Evolutionary conservation across 2,888 invertebrate genomes (phyloP).

Genomic region (Ophion obscuratus): DNA sequence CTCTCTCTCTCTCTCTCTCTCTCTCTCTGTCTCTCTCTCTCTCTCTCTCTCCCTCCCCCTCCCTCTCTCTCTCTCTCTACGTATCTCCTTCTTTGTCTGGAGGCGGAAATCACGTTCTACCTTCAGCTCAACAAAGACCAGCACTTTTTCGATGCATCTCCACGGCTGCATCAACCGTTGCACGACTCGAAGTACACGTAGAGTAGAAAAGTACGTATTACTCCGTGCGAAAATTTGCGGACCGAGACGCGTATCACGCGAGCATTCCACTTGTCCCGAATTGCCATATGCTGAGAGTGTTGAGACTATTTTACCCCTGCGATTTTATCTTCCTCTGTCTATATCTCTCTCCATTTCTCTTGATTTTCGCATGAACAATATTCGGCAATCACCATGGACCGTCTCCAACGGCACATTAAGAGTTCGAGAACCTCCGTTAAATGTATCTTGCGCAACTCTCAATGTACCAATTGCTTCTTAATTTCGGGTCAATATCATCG

Average conservation of each 20-base stretch:
- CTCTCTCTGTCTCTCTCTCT: slow-evolving; percentile 25
- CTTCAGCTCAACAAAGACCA: slow-evolving; percentile 27
- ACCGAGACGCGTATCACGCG: slow-evolving; percentile 43
- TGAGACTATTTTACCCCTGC: slow-evolving; percentile 3
- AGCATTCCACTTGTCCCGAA: slow-evolving; percentile 52
- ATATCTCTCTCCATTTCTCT: not conserved
- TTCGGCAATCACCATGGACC: slow-evolving; percentile 24
- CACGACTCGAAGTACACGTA: not conserved
- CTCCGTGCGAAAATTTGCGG: slow-evolving; percentile 19
- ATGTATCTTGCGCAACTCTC: no score
- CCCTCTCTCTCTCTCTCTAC: not conserved
- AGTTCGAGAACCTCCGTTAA: not conserved
- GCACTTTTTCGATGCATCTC: slow-evolving; percentile 47
- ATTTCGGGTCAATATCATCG: no score
- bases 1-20: slow-evolving; percentile 3
- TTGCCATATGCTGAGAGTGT: slow-evolving; percentile 25
- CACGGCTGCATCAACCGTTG: slow-evolving; percentile 1
- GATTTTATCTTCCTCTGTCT: not conserved
- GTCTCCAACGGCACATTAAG: not conserved
- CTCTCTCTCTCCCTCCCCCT: not conserved
- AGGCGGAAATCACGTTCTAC: slow-evolving; percentile 36
- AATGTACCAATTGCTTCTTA: no score
- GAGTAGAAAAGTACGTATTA: slow-evolving; percentile 11
- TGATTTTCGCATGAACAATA: not conserved
- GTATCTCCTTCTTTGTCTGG: not conserved